phyloP scores from a whole-genome alignment of 2,797 vertebrate genomes.

The Pogoniulus pusillus region DNA sequence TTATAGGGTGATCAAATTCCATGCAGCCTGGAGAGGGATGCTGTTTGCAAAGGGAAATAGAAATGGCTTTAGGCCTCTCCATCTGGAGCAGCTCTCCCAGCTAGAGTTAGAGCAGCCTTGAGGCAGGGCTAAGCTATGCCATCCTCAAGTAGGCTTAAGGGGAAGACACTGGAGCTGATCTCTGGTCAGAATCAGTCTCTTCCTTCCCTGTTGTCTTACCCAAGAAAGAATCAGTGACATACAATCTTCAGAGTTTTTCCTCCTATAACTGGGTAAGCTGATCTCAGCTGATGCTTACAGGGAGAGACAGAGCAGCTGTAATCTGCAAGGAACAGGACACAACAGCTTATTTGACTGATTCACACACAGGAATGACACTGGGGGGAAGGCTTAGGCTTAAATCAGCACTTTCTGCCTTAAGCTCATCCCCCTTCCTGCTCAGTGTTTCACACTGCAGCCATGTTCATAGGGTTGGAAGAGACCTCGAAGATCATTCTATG shows the following conservation, averaged over 20 bases:
- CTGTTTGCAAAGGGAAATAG: not conserved
- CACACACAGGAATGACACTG: not conserved
- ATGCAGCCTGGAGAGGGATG: not conserved
- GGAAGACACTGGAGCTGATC: not conserved
- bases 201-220: not conserved
- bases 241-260: not conserved
- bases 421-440: not conserved
- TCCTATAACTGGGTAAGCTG: not conserved
- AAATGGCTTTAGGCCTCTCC: not conserved
- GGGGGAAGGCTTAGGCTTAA: not conserved
- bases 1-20: not conserved
- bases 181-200: not conserved
- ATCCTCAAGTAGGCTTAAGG: not conserved
- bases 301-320: not conserved
- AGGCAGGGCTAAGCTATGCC: not conserved
- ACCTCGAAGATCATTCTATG: no score
- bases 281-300: not conserved
- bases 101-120: not conserved
- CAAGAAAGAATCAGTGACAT: not conserved
- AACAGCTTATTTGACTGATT: slow-evolving; percentile 3
- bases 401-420: slow-evolving; percentile 12
- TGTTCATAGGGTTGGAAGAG: no score
- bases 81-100: not conserved
- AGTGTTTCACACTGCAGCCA: not conserved
- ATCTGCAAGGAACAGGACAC: not conserved